Evolutionary conservation across 2,113 vertebrate genomes (phyloP), one percentile per base, ranked within the genome.

Genomic region (Xiphophorus couchianus): DNA sequence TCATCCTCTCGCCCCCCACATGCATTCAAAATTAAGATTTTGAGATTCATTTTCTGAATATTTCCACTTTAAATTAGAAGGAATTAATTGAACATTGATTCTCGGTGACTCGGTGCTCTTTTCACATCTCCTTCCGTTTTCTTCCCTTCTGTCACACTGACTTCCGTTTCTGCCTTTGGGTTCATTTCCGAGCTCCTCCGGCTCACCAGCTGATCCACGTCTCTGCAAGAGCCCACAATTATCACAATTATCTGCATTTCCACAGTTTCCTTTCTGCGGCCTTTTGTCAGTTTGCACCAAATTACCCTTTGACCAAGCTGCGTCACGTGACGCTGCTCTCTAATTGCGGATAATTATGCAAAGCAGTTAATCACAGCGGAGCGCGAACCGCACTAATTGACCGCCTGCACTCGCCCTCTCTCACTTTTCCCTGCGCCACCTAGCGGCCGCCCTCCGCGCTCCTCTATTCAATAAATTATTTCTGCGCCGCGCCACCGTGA

Each of bases 401-500:
- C 87, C 62, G 77, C 73, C 81, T 76, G 82, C 71, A n/a, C 51
- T 22, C 22, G 51, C 51, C 44, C 44, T 48, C 44, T 48, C 4
- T 48, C 44, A 6, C 44, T 1, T 48, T 10, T 58, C 51, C 25
- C 51, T 58, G 51, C 51, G 51, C 51, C 51, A 58, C 15, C 29
- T 30, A 62, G 61, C 15, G 28, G 61, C 28, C 13, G 13, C 28
- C 10, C 37, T 15, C 25, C 48, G 8, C 62, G 25, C 51, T 8
- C 44, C 17, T 7, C 17, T 3, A n/a, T 58, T 58, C 11, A 58
- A 58, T 58, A 58, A 58, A n/a, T 74, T 68, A 80, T 85, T 86
- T 88, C 63, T 66, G 17, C 51, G 51, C 67, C 71, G 85, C 78
- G 86, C 80, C 80, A 85, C 83, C 79, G 83, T 78, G 78, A 90